A percentile compares a stretch with the other conserved stretches of the same genome.
These are phyloP conservation scores for cat (Felis catus) DNA, from an alignment of 2,113 vertebrate species.

Conservation along the genomic window DNA sequence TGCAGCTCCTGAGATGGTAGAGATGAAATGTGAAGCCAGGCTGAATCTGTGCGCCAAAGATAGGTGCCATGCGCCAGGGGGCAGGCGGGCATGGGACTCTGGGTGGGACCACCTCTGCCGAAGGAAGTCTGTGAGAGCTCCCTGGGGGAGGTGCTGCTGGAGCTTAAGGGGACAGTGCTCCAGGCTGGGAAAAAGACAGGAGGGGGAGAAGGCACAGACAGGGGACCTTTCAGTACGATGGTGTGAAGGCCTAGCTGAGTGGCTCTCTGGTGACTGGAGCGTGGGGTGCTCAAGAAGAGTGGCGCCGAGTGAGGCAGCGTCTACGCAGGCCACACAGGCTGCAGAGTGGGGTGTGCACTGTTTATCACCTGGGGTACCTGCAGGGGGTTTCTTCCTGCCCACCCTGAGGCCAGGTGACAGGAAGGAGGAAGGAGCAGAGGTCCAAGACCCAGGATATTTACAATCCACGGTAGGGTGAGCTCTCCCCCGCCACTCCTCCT, in stretches of 20 bases:
- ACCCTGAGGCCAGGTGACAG: not conserved
- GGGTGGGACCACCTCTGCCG: not conserved
- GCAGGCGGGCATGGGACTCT: not conserved
- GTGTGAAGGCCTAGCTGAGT: not conserved
- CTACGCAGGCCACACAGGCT: not conserved
- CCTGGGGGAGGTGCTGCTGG: not conserved
- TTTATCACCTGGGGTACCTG: not conserved
- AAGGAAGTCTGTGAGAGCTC: not conserved
- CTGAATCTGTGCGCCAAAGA: not conserved
- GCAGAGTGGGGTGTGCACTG: not conserved
- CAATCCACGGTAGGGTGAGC: too few relatives aligned
- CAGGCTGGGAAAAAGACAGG: not conserved
- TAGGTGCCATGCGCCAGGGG: fast-evolving
- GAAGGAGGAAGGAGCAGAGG: not conserved
- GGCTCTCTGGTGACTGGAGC: not conserved
- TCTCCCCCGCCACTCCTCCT: not conserved
- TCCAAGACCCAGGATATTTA: not conserved
- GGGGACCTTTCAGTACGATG: not conserved
- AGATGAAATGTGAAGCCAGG: not conserved
- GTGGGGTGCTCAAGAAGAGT: not conserved
- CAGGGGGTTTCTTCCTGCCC: not conserved
- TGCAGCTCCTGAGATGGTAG: not conserved
- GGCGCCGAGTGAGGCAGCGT: fast-evolving
- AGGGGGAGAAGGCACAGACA: not conserved
- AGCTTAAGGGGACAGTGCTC: not conserved